These are phyloP conservation scores for Epinephelus lanceolatus DNA, from an alignment of 2,113 vertebrate species.

Conservation along the genomic window DNA sequence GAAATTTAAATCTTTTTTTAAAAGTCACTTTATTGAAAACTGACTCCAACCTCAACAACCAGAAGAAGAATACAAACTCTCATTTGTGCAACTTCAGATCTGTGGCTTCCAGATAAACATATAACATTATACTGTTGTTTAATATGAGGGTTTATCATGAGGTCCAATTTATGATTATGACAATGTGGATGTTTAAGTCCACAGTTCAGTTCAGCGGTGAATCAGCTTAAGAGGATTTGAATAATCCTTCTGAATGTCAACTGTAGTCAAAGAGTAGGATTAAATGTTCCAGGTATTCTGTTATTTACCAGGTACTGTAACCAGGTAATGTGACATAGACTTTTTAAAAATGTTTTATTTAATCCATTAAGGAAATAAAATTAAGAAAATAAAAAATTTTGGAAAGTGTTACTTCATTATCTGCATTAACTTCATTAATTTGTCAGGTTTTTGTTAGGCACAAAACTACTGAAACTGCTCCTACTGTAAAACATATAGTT, in stretches of 20 bases:
- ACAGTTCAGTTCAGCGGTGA: slow-evolving; percentile 27
- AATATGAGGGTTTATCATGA: neutral
- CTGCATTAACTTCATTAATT: too few species aligned
- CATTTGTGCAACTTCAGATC: too few species aligned
- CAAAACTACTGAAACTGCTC: neutral
- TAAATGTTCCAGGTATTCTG: slow-evolving; percentile 38
- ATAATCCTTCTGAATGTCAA: slow-evolving; percentile 74
- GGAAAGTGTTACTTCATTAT: neutral
- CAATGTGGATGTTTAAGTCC: neutral
- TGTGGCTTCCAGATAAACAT: too few species aligned
- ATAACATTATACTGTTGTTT: neutral
- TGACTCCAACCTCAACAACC: too few species aligned
- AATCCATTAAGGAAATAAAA: neutral
- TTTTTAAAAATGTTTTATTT: neutral
- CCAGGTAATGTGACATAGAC: too few species aligned
- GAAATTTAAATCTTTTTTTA: too few species aligned
- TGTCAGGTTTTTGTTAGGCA: neutral
- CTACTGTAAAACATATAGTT: neutral
- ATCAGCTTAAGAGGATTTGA: slow-evolving; percentile 65
- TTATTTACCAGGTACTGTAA: slow-evolving; percentile 7
- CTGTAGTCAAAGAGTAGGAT: slow-evolving; percentile 61
- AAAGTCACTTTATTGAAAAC: too few species aligned
- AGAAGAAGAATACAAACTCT: too few species aligned
- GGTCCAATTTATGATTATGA: slow-evolving; percentile 1
- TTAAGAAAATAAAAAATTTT: neutral